Conservation (phyloP, 2,113 vertebrate genomes). For the Fukomys damarensis region DNA sequence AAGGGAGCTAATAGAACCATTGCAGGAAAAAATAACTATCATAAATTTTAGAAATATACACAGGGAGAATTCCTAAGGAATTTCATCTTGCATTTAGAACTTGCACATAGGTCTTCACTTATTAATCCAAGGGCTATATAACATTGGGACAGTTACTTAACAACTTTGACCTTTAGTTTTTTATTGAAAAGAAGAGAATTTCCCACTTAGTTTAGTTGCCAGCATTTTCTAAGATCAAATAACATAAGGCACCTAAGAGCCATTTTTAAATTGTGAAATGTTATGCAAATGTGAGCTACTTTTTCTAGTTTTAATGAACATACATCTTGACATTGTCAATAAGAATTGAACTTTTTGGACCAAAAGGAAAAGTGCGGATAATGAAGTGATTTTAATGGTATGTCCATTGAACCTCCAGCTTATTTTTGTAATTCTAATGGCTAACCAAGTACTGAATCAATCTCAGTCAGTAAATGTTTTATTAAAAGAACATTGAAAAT, state of each 20-base stretch:
- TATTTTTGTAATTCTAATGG: background rate
- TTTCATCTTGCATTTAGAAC: background rate
- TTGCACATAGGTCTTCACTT: background rate
- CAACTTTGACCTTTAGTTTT: background rate
- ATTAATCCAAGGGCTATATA: background rate
- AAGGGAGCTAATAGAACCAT: background rate
- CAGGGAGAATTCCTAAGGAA: background rate
- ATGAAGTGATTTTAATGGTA: slow-evolving; percentile 54
- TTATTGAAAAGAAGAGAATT: background rate
- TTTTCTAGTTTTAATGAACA: slow-evolving; percentile 61
- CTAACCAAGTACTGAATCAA: background rate
- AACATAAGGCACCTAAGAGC: background rate
- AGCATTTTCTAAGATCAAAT: slow-evolving; percentile 17
- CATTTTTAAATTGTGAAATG: slow-evolving; percentile 53
- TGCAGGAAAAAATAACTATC: background rate
- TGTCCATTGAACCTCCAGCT: background rate
- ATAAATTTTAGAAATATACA: background rate
- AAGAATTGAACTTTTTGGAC: background rate
- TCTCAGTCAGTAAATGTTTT: background rate
- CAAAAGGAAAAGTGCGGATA: background rate
- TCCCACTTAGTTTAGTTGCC: background rate
- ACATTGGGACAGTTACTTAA: background rate
- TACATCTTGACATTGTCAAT: slow-evolving; percentile 47
- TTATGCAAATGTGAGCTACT: slow-evolving; percentile 51
- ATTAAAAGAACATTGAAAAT: slow-evolving; percentile 36